Evolutionary conservation across 2,888 invertebrate genomes (phyloP).

Genomic region (Odontothrips loti): DNA sequence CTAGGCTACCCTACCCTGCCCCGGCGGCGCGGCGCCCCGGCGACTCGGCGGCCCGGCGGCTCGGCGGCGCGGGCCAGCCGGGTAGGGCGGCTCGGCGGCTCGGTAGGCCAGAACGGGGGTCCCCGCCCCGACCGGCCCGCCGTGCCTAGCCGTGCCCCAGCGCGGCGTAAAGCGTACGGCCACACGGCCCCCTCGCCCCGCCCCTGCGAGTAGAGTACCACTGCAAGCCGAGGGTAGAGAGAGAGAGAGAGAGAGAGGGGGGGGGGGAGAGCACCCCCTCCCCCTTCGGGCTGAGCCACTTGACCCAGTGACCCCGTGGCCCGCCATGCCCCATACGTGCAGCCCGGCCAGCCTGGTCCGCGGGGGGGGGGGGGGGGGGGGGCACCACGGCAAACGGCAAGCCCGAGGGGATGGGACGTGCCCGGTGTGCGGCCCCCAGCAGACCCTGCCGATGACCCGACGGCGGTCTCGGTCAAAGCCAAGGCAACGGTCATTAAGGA

Average conservation of each 20-base stretch:
- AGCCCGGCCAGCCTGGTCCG: neutral
- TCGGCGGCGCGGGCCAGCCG: neutral
- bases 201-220: too few species aligned
- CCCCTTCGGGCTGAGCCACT: neutral
- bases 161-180: neutral
- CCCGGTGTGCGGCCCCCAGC: too few species aligned
- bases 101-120: neutral
- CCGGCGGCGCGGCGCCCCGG: neutral
- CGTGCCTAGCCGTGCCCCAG: neutral
- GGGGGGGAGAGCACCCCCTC: neutral
- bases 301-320: conserved; percentile 19
- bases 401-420: neutral
- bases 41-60: neutral
- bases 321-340: too few species aligned
- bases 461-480: too few species aligned
- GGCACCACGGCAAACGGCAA: neutral
- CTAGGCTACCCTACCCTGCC: too few species aligned
- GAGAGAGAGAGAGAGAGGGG: too few species aligned
- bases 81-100: too few species aligned
- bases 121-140: neutral
- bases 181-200: neutral
- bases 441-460: too few species aligned
- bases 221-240: too few species aligned
- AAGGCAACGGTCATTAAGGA: too few species aligned
- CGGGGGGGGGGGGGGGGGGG: neutral